Conservation (phyloP, 2,888 invertebrate species). For the Halictus quadricinctus region DNA sequence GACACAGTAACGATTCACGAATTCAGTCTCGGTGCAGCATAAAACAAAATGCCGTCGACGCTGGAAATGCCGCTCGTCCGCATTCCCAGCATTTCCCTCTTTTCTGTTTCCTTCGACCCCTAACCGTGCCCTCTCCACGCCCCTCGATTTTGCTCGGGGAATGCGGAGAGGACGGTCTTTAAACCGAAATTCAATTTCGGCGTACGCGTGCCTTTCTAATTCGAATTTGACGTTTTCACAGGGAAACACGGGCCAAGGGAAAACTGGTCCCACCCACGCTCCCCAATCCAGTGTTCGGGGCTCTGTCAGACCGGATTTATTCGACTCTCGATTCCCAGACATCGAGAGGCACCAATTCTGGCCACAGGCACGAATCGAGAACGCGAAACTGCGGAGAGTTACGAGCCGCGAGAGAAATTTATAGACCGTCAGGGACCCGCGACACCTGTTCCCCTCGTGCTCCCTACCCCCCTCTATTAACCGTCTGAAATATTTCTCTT, state of each 20-base stretch:
- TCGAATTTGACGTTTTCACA: constrained; percentile 62
- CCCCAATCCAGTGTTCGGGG: neutral
- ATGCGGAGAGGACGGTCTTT: constrained; percentile 38
- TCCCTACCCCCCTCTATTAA: neutral
- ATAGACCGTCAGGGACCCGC: constrained; percentile 59
- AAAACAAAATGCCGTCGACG: constrained; percentile 52
- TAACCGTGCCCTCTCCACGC: neutral
- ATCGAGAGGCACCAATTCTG: constrained; percentile 25
- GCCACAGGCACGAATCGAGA: constrained; percentile 55
- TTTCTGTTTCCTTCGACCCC: constrained; percentile 35
- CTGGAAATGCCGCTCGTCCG: constrained; percentile 33
- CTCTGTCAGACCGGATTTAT: constrained; percentile 25
- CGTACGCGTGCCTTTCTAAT: constrained; percentile 61
- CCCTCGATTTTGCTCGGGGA: constrained; percentile 39
- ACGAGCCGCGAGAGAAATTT: constrained; percentile 60
- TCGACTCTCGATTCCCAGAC: constrained; percentile 26
- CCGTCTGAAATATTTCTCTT: constrained; percentile 42
- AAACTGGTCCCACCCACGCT: neutral
- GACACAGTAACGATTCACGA: constrained; percentile 41
- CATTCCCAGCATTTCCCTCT: constrained; percentile 26
- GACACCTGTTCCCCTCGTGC: constrained; percentile 61
- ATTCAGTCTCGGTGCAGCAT: constrained; percentile 35
- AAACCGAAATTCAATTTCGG: constrained; percentile 67
- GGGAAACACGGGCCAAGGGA: neutral
- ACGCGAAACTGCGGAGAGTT: constrained; percentile 62